A percentile compares a stretch with the other conserved stretches of the same genome.
Conservation (phyloP, 2,888 invertebrate species). For the Drosophila mettleri region DNA sequence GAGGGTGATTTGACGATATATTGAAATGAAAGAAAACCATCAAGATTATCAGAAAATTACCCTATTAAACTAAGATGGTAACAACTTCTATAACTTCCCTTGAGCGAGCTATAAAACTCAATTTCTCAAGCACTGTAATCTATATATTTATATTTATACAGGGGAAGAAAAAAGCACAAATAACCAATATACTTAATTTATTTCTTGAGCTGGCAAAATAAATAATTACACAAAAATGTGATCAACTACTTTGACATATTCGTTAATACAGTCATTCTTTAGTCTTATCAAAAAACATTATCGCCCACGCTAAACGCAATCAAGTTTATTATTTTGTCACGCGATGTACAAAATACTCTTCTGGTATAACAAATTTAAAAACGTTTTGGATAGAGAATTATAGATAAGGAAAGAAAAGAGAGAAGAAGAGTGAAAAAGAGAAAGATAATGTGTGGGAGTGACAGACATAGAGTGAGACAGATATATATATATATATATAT, state of each 20-base stretch:
- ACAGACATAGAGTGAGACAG: no score
- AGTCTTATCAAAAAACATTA: neutral
- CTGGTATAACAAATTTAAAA: neutral
- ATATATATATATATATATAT: no score
- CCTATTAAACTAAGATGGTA: no score
- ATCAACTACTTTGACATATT: neutral
- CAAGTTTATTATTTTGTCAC: neutral
- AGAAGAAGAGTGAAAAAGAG: neutral
- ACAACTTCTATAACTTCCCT: neutral
- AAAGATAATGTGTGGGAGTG: no score
- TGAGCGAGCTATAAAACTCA: neutral
- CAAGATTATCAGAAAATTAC: no score
- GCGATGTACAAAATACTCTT: neutral
- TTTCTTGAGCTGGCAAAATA: neutral
- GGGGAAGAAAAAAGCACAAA: neutral
- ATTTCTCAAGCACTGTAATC: no score
- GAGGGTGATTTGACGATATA: no score
- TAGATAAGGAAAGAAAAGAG: no score
- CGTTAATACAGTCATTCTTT: conserved; percentile 8
- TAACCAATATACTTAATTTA: neutral
- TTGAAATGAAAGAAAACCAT: no score
- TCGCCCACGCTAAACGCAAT: neutral
- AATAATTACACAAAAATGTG: neutral
- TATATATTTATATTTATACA: neutral
- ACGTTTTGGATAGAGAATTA: neutral